These are phyloP conservation scores for Pipistrellus pipistrellus DNA, from an alignment of 2,797 vertebrate genomes.

Conservation along the genomic window DNA sequence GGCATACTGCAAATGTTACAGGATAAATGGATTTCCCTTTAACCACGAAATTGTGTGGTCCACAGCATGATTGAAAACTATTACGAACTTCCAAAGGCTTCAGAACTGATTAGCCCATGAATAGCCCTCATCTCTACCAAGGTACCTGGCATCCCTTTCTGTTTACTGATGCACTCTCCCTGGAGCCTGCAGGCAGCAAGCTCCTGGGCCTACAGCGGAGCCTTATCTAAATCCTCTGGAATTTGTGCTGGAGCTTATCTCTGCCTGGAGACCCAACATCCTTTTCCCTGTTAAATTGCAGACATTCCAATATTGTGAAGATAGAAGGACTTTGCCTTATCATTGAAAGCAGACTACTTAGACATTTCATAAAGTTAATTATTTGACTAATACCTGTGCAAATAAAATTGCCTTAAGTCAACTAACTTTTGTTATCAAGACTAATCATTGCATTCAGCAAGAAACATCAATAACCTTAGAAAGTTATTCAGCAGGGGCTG, in stretches of 20 bases:
- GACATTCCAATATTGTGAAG: conserved; percentile 63
- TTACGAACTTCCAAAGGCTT: conserved; percentile 63
- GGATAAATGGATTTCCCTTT: conserved; percentile 78
- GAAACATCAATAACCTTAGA: conserved; percentile 61
- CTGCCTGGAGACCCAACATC: conserved; percentile 62
- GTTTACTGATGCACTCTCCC: conserved; percentile 68
- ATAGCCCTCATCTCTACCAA: conserved; percentile 71
- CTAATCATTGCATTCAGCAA: conserved; percentile 59
- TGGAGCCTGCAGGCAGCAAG: conserved; percentile 61
- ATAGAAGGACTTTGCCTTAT: conserved; percentile 76
- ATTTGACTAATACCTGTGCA: conserved; percentile 74
- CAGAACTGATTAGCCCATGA: conserved; percentile 50
- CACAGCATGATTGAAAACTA: conserved; percentile 74
- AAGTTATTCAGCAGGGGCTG: conserved; percentile 57
- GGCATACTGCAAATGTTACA: conserved; percentile 62
- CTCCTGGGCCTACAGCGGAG: conserved; percentile 1
- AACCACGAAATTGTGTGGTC: conserved; percentile 73
- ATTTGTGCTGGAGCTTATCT: conserved; percentile 64
- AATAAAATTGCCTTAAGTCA: conserved; percentile 66
- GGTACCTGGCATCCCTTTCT: conserved; percentile 67
- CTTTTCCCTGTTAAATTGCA: conserved; percentile 75
- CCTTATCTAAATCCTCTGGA: conserved; percentile 72
- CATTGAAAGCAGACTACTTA: conserved; percentile 70
- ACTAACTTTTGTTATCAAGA: conserved; percentile 71
- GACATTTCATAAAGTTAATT: conserved; percentile 69